A percentile compares a stretch with the other conserved stretches of the same genome.
These are phyloP conservation scores for Anniella stebbinsi DNA, from an alignment of 2,797 vertebrate genomes.

Conservation along the genomic window DNA sequence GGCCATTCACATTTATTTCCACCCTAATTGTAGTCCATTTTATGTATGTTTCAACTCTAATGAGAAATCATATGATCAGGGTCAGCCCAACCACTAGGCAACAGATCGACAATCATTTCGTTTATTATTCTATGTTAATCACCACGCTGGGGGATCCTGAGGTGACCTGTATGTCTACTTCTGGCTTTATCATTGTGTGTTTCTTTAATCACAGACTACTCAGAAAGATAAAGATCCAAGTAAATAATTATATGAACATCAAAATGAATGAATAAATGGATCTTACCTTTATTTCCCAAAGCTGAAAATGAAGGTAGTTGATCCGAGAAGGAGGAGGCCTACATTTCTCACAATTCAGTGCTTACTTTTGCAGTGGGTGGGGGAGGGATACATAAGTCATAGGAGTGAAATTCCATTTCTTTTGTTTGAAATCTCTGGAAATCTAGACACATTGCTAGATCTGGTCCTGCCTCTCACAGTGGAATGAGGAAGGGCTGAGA, in stretches of 20 bases:
- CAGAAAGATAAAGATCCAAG: background rate
- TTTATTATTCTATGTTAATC: background rate
- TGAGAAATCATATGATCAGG: background rate
- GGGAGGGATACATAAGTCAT: no score
- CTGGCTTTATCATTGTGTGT: background rate
- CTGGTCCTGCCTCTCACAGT: background rate
- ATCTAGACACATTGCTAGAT: background rate
- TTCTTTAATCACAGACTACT: background rate
- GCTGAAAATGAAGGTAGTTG: background rate
- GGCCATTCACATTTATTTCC: background rate
- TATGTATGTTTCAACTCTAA: background rate
- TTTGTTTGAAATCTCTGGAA: slow-evolving; percentile 5
- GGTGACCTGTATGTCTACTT: background rate
- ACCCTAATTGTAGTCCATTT: background rate
- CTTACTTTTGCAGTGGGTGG: background rate
- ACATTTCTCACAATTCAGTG: background rate
- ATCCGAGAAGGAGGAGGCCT: background rate
- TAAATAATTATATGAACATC: background rate
- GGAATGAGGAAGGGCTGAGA: background rate
- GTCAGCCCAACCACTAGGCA: background rate
- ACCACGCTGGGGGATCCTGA: background rate
- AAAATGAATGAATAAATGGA: background rate
- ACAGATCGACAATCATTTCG: background rate
- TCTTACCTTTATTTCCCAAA: background rate
- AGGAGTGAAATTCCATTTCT: background rate